These are phyloP conservation scores for Arvicanthis niloticus DNA, from an alignment of 2,113 vertebrate species.

Conservation along the genomic window DNA sequence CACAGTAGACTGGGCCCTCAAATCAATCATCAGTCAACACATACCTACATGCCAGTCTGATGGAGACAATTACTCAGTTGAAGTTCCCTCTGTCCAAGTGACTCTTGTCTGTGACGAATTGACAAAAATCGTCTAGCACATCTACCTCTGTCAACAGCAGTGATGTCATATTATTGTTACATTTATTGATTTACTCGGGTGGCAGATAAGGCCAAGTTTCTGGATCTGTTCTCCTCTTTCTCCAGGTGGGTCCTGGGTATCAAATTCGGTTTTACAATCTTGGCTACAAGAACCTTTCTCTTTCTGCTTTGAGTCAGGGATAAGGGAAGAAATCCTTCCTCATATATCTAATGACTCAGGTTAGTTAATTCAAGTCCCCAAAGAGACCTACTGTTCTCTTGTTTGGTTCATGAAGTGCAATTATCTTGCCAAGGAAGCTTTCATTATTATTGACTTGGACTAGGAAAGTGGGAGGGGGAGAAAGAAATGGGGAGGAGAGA, in stretches of 20 bases:
- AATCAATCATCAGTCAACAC: background rate
- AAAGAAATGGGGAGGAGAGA: accelerated
- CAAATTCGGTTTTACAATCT: background rate
- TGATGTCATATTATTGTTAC: background rate
- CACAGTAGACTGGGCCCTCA: too few relatives aligned
- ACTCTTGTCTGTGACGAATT: too few relatives aligned
- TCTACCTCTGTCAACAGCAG: background rate
- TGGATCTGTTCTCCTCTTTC: background rate
- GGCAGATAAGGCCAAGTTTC: background rate
- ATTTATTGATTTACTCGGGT: background rate
- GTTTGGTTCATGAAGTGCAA: slow-evolving; percentile 32
- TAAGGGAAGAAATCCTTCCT: background rate
- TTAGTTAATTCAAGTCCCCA: slow-evolving; percentile 22
- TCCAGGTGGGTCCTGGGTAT: too few relatives aligned
- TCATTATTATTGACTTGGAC: background rate
- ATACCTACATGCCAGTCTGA: background rate
- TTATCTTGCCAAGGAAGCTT: slow-evolving; percentile 38
- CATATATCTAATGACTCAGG: background rate
- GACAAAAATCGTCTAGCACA: background rate
- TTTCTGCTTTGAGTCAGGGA: background rate
- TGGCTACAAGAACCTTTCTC: background rate
- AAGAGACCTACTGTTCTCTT: background rate
- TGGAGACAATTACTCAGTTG: background rate
- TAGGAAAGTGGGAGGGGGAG: background rate
- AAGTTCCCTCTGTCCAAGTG: background rate